phyloP scores from a whole-genome alignment of 2,797 vertebrate genomes.

The Pangasius mekongensis region DNA sequence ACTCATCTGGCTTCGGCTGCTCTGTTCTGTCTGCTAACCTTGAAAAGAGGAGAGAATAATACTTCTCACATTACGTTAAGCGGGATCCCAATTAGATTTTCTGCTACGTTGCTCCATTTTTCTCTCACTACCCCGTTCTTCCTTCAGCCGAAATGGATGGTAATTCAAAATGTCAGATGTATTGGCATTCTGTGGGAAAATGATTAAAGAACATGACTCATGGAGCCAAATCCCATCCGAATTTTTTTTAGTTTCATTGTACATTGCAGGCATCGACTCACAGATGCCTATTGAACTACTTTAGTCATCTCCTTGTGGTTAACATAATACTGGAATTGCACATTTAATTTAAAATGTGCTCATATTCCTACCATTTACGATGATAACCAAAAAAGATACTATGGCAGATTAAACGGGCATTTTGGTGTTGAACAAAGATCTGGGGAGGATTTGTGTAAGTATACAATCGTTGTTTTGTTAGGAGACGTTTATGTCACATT shows the following conservation, averaged over 20 bases:
- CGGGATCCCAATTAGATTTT: constrained; percentile 30
- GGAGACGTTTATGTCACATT: background rate
- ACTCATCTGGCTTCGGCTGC: constrained; percentile 28
- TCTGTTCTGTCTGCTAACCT: constrained; percentile 42
- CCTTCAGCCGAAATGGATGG: constrained; percentile 29
- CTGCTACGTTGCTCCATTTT: constrained; percentile 27
- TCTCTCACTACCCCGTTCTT: constrained; percentile 10
- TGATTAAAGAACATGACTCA: constrained; percentile 50
- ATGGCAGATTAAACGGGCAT: background rate
- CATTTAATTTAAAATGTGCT: background rate
- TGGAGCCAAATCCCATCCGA: constrained; percentile 31
- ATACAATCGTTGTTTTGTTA: background rate
- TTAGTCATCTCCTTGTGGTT: constrained; percentile 7
- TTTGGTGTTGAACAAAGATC: background rate
- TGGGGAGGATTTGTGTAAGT: background rate
- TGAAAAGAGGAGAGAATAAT: constrained; percentile 45
- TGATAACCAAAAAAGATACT: background rate
- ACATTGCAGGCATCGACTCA: background rate
- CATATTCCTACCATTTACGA: background rate
- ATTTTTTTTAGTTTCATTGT: constrained; percentile 27
- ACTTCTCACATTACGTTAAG: constrained; percentile 40
- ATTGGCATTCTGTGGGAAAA: constrained; percentile 41
- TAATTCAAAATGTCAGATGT: constrained; percentile 49
- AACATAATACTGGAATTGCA: background rate
- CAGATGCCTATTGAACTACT: constrained; percentile 24